Percentiles rank a stretch among this genome's conserved stretches.
Evolutionary conservation across 2,797 vertebrate genomes (phyloP).

Genomic region (Cercopithecus neglectus): DNA sequence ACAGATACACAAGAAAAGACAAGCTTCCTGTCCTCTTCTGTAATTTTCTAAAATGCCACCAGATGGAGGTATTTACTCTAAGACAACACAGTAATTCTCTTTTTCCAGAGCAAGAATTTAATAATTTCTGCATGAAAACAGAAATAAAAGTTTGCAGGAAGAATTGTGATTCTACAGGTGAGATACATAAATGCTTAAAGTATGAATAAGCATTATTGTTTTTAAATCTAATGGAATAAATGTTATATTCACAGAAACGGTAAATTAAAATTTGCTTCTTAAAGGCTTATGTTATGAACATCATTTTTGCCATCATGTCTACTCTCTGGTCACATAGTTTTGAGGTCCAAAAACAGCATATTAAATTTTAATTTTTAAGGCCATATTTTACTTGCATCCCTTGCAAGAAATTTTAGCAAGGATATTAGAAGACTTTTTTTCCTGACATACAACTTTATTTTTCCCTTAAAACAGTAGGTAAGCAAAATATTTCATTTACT

Average conservation of each 20-base stretch:
- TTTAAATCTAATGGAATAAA: background rate
- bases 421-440: background rate
- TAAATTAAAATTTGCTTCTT: background rate
- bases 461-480: background rate
- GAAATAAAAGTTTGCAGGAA: background rate
- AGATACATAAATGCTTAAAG: conserved; percentile 10
- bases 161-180: conserved; percentile 11
- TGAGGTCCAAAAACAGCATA: background rate
- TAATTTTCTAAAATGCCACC: conserved; percentile 56
- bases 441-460: conserved; percentile 33
- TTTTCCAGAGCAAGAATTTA: background rate
- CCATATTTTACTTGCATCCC: background rate
- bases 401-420: conserved; percentile 16
- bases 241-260: background rate
- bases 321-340: background rate
- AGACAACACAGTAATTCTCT: background rate
- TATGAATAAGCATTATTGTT: background rate
- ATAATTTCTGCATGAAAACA: background rate
- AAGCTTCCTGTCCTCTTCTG: background rate
- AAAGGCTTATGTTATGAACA: background rate
- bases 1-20: background rate
- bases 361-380: background rate
- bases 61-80: conserved; percentile 60
- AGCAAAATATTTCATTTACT: conserved; percentile 9
- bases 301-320: background rate